These are phyloP conservation scores for Nothocercus nigrocapillus DNA, from an alignment of 2,113 vertebrate genomes.

Conservation along the genomic window DNA sequence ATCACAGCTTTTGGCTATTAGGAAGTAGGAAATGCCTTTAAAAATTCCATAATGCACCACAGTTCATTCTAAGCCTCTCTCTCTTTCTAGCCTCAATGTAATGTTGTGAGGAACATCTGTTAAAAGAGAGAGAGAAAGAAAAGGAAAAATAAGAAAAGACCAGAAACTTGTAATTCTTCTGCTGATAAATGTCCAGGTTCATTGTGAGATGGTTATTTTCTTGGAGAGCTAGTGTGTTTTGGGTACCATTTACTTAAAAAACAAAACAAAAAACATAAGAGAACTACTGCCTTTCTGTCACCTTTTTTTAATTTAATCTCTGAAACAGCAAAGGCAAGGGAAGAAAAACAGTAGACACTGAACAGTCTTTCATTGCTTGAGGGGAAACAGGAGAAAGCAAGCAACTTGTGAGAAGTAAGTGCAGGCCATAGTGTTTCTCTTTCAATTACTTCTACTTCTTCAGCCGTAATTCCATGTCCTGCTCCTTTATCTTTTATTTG, in stretches of 20 bases:
- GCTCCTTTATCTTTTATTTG: not conserved
- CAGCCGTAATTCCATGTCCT: not conserved
- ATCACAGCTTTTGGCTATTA: conserved; percentile 67
- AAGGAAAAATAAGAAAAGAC: not conserved
- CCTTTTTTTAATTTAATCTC: not conserved
- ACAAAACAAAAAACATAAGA: no score
- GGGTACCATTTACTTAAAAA: not conserved
- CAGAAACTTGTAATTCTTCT: conserved; percentile 58
- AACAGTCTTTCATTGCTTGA: not conserved
- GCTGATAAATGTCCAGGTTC: not conserved
- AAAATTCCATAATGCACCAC: conserved; percentile 56
- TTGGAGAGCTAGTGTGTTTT: not conserved
- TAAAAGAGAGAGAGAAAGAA: not conserved
- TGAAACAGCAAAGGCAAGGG: not conserved
- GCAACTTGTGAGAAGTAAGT: not conserved
- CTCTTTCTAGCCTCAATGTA: conserved; percentile 9
- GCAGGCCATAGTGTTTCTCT: not conserved
- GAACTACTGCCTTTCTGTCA: not conserved
- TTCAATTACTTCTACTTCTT: not conserved
- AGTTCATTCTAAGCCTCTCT: conserved; percentile 7
- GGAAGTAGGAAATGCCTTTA: conserved; percentile 76
- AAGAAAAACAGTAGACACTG: not conserved
- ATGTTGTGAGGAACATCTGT: conserved; percentile 52
- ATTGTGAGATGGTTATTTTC: not conserved
- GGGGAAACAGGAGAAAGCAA: not conserved